Conservation (phyloP, 2,113 vertebrate species). For the Lipotes vexillifer region DNA sequence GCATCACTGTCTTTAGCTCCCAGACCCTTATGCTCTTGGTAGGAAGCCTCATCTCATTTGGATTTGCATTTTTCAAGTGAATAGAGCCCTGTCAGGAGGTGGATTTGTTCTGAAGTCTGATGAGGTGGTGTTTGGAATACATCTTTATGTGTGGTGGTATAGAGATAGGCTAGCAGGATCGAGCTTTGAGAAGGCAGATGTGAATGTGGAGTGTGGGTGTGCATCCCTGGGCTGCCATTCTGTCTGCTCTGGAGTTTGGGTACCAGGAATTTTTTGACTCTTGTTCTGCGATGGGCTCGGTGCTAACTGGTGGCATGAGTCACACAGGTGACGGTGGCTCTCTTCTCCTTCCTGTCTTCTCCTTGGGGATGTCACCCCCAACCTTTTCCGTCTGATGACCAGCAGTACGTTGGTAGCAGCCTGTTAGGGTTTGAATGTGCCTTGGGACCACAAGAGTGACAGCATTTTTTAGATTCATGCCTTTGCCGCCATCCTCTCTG, state of each 20-base stretch:
- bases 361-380: neutral
- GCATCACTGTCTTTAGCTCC: neutral
- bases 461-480: neutral
- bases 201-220: too few relatives aligned
- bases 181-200: neutral
- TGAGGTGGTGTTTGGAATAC: fast-evolving
- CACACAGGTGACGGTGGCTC: neutral
- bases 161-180: fast-evolving
- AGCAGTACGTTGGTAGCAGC: neutral
- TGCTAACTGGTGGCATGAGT: fast-evolving
- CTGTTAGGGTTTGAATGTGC: neutral
- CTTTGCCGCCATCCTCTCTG: neutral
- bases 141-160: fast-evolving
- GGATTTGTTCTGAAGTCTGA: neutral
- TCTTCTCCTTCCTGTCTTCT: neutral
- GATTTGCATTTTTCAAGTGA: neutral
- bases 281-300: neutral
- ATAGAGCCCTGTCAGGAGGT: neutral
- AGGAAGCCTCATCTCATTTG: neutral
- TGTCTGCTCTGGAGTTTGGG: neutral
- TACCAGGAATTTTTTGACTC: neutral
- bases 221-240: neutral
- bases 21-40: neutral
- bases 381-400: neutral
- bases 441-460: neutral